These are phyloP conservation scores for Brachionichthys hirsutus DNA, from an alignment of 2,113 vertebrate genomes.

Conservation along the genomic window DNA sequence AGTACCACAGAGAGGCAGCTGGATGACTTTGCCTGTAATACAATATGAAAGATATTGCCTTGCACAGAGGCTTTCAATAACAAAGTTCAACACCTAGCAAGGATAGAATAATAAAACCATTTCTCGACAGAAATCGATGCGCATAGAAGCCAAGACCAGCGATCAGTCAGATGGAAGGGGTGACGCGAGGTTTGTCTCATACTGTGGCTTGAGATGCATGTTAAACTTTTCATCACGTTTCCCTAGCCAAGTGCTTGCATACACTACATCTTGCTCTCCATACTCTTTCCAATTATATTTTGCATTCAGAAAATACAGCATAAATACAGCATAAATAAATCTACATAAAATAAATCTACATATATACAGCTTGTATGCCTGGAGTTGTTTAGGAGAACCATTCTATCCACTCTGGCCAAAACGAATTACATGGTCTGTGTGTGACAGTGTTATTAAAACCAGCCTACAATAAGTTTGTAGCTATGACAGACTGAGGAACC, in stretches of 20 bases:
- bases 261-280: background rate
- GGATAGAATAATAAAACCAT: conserved; percentile 58
- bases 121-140: conserved; percentile 45
- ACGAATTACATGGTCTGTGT: no score
- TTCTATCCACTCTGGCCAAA: no score
- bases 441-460: background rate
- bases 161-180: conserved; percentile 32
- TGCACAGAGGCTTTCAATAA: conserved; percentile 51
- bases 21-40: conserved; percentile 51
- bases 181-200: conserved; percentile 9
- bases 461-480: background rate
- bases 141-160: conserved; percentile 6
- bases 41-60: conserved; percentile 62
- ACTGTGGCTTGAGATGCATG: conserved; percentile 9
- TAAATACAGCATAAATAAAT: no score
- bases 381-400: no score
- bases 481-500: background rate
- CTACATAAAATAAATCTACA: no score
- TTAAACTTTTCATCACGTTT: conserved; percentile 32
- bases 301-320: no score
- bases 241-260: conserved; percentile 2
- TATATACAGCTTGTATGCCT: no score
- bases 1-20: conserved; percentile 48
- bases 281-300: no score
- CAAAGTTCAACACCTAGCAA: conserved; percentile 46